Evolutionary conservation across 2,888 invertebrate species (phyloP).

Genomic region (Drosophila eohydei): DNA sequence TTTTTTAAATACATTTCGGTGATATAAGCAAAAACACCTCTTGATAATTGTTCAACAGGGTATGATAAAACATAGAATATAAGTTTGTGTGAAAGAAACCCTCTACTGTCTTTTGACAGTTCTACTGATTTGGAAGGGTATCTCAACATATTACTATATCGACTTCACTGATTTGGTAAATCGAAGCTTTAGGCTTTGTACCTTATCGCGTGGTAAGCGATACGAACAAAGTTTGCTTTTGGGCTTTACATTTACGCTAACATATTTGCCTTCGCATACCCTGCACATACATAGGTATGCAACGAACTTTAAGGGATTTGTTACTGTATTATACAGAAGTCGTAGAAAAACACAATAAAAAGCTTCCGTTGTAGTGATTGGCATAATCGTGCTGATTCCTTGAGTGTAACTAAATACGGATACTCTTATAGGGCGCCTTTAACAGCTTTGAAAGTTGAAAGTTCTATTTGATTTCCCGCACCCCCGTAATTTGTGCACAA

Average conservation of each 20-base stretch:
- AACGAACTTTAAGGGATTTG: no score
- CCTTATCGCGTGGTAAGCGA: neutral
- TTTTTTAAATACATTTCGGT: neutral
- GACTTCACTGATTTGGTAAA: neutral
- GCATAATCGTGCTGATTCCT: neutral
- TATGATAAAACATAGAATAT: neutral
- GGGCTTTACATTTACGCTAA: neutral
- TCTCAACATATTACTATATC: neutral
- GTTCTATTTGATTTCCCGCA: no score
- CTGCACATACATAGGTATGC: neutral
- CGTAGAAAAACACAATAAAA: no score
- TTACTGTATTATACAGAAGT: no score
- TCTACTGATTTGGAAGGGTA: no score
- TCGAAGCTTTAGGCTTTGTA: neutral
- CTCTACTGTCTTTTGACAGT: no score
- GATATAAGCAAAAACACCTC: neutral
- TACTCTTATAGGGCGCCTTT: no score
- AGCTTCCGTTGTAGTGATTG: no score
- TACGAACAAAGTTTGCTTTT: neutral
- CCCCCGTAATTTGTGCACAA: no score
- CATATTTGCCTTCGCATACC: neutral
- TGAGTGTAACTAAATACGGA: neutral
- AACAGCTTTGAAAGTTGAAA: no score
- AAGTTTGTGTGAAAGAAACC: no score
- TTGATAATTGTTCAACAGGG: neutral